Base-by-base conservation (phyloP, 2,113 vertebrate genomes). In the Toxostoma redivivum region DNA sequence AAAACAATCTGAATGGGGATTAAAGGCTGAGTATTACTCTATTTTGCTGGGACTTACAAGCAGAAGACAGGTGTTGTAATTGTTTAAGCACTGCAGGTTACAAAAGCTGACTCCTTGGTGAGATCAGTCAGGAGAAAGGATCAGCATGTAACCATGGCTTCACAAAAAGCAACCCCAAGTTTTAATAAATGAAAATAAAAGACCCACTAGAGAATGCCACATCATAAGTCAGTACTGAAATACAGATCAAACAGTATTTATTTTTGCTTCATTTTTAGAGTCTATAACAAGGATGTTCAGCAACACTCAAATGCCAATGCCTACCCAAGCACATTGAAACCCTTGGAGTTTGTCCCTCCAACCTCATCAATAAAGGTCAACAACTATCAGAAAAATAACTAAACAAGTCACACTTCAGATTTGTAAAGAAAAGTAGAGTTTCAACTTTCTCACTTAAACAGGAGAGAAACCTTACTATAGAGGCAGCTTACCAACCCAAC, bases 211-310 rank as follows among this genome's bases (percentile, higher is more conserved):
- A 74, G 66, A 95, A 69, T 65, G 73, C 24, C 61, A 91, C 65
- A 81, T 83, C 71, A n/a, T 30, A 91, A 74, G 22, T 71, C 87
- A 91, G 37, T 79, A 82, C n/a, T 79, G 78, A 87, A 93, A 91
- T 67, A 81, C 35, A 91, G 70, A 50, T 90, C 78, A 92, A 95
- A 96, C 88, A 94, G 83, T 54, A 87, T 94, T 97, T 95, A 92
- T 96, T 97, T 81, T 95, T 90, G 45, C 82, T 85, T 92, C 47
- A 94, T 83, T 71, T 94, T 88, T 66, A 83, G 65, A 91, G 37
- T 92, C 81, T 81, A 11, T 66, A 84, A 92, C 76, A 94, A 95
- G 61, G 58, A 80, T 92, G 62, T 87, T 96, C 70, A 92, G 73
- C 65, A 94, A 91, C 70, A 92, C 58, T 92, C 77, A 83, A 62